Percentiles rank a stretch among this genome's conserved stretches.
phyloP scores from a whole-genome alignment of 2,113 vertebrate species.

The Boleophthalmus pectinirostris region DNA sequence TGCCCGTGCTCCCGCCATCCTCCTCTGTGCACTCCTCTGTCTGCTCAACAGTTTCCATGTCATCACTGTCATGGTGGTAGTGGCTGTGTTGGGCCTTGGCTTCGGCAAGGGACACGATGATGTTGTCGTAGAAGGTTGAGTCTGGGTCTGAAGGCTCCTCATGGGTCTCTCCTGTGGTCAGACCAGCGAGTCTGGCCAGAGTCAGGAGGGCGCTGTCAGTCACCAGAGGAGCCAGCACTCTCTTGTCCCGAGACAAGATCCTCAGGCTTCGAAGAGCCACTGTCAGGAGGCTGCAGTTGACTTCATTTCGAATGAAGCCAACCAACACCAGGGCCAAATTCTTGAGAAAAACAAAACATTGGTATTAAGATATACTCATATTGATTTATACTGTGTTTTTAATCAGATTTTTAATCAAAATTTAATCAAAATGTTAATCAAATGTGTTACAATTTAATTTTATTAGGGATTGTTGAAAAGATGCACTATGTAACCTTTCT shows the following conservation, averaged over 20 bases:
- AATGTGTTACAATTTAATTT: too few relatives aligned
- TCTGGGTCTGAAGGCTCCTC: constrained; percentile 45
- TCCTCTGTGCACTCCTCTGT: constrained; percentile 28
- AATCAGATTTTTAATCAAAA: too few relatives aligned
- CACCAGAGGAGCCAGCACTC: constrained; percentile 66
- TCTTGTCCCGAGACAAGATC: constrained; percentile 75
- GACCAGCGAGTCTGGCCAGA: constrained; percentile 63
- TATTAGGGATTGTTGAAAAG: neutral
- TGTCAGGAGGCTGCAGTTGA: constrained; percentile 46
- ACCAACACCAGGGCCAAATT: constrained; percentile 65
- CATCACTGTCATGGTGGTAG: constrained; percentile 15
- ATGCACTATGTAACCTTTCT: neutral
- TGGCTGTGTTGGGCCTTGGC: constrained; percentile 29
- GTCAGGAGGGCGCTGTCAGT: constrained; percentile 65
- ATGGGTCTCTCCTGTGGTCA: constrained; percentile 36
- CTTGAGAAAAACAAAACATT: constrained; percentile 35
- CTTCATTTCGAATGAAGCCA: constrained; percentile 59
- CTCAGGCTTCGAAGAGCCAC: constrained; percentile 63
- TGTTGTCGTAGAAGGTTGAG: constrained; percentile 57
- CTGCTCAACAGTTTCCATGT: constrained; percentile 15
- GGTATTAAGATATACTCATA: neutral
- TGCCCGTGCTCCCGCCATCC: constrained; percentile 48
- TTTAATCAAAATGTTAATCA: too few relatives aligned
- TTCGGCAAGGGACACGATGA: constrained; percentile 53
- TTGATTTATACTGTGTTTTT: neutral